Base-by-base conservation (phyloP, 1,140 invertebrate genomes). In the Ganaspis sp. region DNA sequence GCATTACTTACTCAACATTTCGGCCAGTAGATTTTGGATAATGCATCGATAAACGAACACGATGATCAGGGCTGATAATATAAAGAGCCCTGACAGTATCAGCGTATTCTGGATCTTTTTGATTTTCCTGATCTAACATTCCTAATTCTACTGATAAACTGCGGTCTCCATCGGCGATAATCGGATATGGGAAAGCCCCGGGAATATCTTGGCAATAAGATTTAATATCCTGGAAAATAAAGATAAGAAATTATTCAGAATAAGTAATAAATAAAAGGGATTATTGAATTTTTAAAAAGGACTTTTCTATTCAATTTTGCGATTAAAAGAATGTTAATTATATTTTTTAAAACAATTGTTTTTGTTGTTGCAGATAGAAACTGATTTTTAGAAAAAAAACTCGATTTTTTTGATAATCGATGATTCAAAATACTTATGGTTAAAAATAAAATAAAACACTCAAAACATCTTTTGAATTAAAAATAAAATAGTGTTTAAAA, bases 11-110 rank as follows among this genome's bases (percentile, higher is more conserved):
- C 97, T 96, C 94, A 83, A 98, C 97, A 90, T 98, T 98, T 78
- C 97, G 93, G 42, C 97, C 97, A 54, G 96, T 97, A 15, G 96
- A 98, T 17, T 96, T 95, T 42, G 97, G 97, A 92, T 99, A 99
- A 45, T 96, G 92, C 92, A 98, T 96, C 8, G 95, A 95, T 8
- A 98, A 91, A 83, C 97, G 95, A 49, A 98, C 88, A 85, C 94
- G 96, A 87, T 97, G 96, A 85, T 97, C 94, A 4, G 97, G 96
- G 78, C 96, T 96, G 84, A 99, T 94, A 73, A 99, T 93, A 89
- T 97, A 99, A 4, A 98, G 94, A 53, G 97, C 95, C 78, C 97
- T 92, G 70, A 96, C 95, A 37, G 97, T 97, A 70, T 96, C 90
- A 15, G 95, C 95, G 0, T 85, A 79, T 64, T 96, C 95, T 12